Base-by-base conservation (phyloP, 2,797 vertebrate genomes). In the Bradypus variegatus region DNA sequence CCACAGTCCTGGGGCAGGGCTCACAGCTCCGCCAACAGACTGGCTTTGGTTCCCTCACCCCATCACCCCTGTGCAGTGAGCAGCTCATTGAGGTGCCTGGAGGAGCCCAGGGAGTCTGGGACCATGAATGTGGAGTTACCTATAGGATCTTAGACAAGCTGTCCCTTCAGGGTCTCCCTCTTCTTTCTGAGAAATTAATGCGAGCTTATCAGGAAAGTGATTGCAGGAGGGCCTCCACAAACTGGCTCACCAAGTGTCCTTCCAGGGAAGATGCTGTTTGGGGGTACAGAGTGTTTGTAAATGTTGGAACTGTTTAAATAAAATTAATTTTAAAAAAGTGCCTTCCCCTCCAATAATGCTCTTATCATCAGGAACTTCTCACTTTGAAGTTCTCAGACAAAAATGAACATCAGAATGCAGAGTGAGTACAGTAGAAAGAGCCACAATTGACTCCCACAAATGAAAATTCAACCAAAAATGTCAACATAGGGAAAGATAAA, bases 91-190 rank as follows among this genome's bases (percentile, higher is more conserved):
- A 38, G 29, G 58, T 6, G 14, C 41, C 8, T 19, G 29, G 48
- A 7, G 36, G 9, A 45, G 75, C 38, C 29, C 21, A 8, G 6
- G 60, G 33, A 13, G 33, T 55, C 55, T 36, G 29, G 50, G 38
- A 16, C 7, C 3, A 2, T 2, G 31, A 15, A 4, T 50, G 6
- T 14, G 53, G 19, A 27, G 31, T 9, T 23, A 16, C 31, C n/a
- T 15, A 16, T 12, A n/a, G 31, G 50, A 76, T 48, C 65, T 36
- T 36, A 21, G 33, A 69, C 67, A 36, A 21, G n/a, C 18, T 69
- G 62, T 31, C 31, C 67, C 33, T 36, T 18, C n/a, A 36, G 33
- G n/a, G 67, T 18, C 33, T 14, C 31, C 5, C 13, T 65, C 31
- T 67, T 18, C 62, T 64, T 65, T 58, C 58, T 3, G 23, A 85